Conservation (phyloP, 1,140 invertebrate genomes). For the Oscheius sp. region DNA sequence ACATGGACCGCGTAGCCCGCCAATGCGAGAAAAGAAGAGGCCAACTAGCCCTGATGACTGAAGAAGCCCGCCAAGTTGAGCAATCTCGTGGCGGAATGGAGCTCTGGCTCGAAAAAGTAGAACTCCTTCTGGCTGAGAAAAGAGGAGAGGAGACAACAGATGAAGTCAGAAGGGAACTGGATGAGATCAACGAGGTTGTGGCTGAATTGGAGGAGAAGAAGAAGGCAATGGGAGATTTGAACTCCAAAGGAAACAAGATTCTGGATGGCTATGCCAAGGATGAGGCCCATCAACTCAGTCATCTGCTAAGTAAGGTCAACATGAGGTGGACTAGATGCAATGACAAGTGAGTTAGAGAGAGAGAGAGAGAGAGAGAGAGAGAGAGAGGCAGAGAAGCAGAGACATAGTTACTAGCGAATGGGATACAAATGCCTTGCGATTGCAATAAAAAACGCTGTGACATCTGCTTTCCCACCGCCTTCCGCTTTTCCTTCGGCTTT, state of each 20-base stretch:
- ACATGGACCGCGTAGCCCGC: neutral
- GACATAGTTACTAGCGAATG: too few relatives aligned
- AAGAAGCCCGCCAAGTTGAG: neutral
- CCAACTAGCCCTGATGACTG: slow-evolving; percentile 4
- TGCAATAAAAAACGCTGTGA: too few relatives aligned
- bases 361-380: too few relatives aligned
- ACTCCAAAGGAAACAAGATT: slow-evolving; percentile 39
- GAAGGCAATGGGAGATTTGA: slow-evolving; percentile 40
- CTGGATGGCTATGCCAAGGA: slow-evolving; percentile 49
- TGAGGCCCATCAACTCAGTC: slow-evolving; percentile 55
- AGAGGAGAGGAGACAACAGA: slow-evolving; percentile 17
- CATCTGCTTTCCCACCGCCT: too few relatives aligned
- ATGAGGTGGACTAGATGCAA: slow-evolving; percentile 59
- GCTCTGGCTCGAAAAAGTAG: slow-evolving; percentile 12
- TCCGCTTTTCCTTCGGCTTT: too few relatives aligned
- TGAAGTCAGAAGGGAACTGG: slow-evolving; percentile 21
- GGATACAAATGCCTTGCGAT: too few relatives aligned
- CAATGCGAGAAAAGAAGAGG: slow-evolving; percentile 1
- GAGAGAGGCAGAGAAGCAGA: too few relatives aligned
- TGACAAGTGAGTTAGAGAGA: slow-evolving; percentile 52
- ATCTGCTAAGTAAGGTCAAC: slow-evolving; percentile 51
- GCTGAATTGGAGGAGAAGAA: slow-evolving; percentile 38
- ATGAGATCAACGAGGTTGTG: slow-evolving; percentile 26
- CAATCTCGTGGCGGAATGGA: slow-evolving; percentile 13
- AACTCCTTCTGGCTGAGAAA: neutral